Evolutionary conservation across 2,888 invertebrate species (phyloP).

Genomic region (Luffia ferchaultella): DNA sequence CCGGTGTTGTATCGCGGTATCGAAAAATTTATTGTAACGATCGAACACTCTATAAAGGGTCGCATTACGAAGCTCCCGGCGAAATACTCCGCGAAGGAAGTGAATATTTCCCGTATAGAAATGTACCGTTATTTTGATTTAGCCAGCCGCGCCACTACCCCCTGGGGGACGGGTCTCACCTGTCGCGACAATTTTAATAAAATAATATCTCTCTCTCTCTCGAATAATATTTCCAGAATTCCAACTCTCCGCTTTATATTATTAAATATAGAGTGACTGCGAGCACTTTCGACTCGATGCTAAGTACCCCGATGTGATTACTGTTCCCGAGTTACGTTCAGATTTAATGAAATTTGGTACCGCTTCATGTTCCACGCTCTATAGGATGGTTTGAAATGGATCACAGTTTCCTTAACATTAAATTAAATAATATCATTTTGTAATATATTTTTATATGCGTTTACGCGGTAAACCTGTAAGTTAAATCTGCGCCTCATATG

Average conservation of each 20-base stretch:
- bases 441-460: too few relatives aligned
- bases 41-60: conserved; percentile 38
- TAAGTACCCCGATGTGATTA: not conserved
- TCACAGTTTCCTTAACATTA: too few relatives aligned
- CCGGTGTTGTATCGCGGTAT: not conserved
- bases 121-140: conserved; percentile 43
- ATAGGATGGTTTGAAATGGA: too few relatives aligned
- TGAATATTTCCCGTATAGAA: conserved; percentile 31
- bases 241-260: not conserved
- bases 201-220: conserved; percentile 34
- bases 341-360: not conserved
- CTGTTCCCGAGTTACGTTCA: not conserved
- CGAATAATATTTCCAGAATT: not conserved
- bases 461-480: too few relatives aligned
- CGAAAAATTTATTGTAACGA: conserved; percentile 30
- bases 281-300: too few relatives aligned
- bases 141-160: conserved; percentile 2
- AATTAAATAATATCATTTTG: too few relatives aligned
- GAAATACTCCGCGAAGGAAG: conserved; percentile 11
- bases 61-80: conserved; percentile 11
- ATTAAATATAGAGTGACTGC: not conserved
- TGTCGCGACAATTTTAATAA: conserved; percentile 43
- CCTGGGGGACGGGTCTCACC: conserved; percentile 22
- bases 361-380: too few relatives aligned
- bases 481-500: too few relatives aligned